phyloP scores from a whole-genome alignment of 2,113 vertebrate species.

The Martes martes region DNA sequence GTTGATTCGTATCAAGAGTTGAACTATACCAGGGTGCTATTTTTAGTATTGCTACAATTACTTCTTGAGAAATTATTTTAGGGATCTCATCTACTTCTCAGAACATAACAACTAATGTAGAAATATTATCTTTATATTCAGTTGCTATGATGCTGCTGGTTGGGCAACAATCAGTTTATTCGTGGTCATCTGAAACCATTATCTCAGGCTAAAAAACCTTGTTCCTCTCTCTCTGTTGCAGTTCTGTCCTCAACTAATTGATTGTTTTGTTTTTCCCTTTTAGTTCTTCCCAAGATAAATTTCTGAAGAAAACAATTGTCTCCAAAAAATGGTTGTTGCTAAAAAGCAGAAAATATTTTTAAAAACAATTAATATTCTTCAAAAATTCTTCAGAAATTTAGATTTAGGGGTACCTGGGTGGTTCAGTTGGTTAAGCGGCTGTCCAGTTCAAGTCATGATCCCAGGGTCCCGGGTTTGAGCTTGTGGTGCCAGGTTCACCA shows the following conservation, averaged over 20 bases:
- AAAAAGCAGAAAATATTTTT: constrained; percentile 33
- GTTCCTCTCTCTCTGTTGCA: constrained; percentile 32
- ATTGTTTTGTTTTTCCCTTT: constrained; percentile 43
- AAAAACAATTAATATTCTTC: constrained; percentile 21
- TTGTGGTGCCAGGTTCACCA: not conserved
- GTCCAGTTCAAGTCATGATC: not conserved
- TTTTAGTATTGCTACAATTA: constrained; percentile 44
- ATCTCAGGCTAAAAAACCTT: not conserved
- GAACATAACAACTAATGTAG: not conserved
- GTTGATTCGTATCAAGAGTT: constrained; percentile 12
- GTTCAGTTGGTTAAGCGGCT: not conserved
- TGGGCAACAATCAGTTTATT: not conserved
- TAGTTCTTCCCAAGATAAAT: constrained; percentile 48
- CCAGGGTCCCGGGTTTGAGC: not conserved
- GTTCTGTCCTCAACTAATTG: constrained; percentile 26
- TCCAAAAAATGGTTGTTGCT: not conserved
- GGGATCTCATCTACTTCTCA: constrained; percentile 1
- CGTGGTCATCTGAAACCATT: constrained; percentile 20
- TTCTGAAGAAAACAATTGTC: constrained; percentile 45
- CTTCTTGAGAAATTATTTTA: constrained; percentile 44
- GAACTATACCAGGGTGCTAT: not conserved
- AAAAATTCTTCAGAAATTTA: constrained; percentile 38
- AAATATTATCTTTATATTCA: constrained; percentile 39
- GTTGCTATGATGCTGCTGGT: not conserved
- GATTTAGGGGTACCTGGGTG: not conserved